phyloP scores from a whole-genome alignment of 92 coral and sea anemone genomes.

The Umimayanthus kanabou region DNA sequence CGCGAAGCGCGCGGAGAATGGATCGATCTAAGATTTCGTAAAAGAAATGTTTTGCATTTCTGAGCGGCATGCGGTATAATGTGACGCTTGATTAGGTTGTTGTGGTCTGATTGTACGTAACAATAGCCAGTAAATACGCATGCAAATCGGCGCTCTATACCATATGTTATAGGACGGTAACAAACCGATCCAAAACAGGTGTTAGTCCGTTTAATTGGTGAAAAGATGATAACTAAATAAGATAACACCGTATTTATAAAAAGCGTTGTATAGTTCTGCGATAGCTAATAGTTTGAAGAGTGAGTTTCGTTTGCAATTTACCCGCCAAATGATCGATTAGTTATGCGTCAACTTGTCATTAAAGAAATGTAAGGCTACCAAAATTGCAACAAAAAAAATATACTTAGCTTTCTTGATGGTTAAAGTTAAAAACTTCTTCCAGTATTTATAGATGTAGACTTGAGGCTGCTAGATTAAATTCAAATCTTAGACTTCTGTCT shows the following conservation, averaged over 20 bases:
- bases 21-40: slow-evolving; percentile 16
- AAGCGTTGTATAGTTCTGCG: background rate
- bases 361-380: background rate
- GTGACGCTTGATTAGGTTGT: slow-evolving; percentile 17
- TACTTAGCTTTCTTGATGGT: background rate
- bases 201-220: background rate
- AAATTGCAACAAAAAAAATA: background rate
- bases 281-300: background rate
- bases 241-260: background rate
- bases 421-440: too few species aligned
- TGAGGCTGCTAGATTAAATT: background rate
- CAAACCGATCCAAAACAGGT: background rate
- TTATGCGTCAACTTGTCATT: background rate
- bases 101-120: slow-evolving; percentile 8
- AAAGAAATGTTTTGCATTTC: slow-evolving; percentile 26
- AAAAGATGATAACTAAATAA: too few species aligned
- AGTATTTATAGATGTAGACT: background rate
- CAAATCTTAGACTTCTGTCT: background rate
- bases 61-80: slow-evolving; percentile 26
- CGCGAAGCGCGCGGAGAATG: background rate
- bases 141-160: background rate
- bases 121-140: background rate
- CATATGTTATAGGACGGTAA: background rate
- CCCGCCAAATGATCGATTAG: background rate
- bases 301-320: background rate